Percentiles rank a stretch among this genome's conserved stretches.
phyloP scores from a whole-genome alignment of 1,140 invertebrate species.

The Conus ventricosus region DNA sequence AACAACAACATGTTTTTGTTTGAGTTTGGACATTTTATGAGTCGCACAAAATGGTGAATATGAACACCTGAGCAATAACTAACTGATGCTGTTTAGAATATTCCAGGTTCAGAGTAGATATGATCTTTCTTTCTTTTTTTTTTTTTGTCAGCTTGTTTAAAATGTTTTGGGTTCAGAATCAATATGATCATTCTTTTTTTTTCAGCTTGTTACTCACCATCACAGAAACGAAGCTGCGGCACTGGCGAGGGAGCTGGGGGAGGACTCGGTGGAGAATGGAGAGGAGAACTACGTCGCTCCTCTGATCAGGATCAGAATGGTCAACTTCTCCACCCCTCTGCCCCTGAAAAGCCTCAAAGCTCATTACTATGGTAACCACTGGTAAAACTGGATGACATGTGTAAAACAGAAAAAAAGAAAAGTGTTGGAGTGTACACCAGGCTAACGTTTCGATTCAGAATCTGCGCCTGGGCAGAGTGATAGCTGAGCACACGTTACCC shows the following conservation, averaged over 20 bases:
- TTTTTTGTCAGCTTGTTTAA: constrained; percentile 44
- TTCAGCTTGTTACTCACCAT: constrained; percentile 59
- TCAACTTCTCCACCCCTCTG: constrained; percentile 82
- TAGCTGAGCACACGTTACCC: background rate
- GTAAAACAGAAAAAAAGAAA: background rate
- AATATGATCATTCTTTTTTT: background rate
- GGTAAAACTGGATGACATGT: background rate
- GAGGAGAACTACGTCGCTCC: constrained; percentile 69
- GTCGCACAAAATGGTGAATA: no score
- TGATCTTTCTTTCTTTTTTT: no score
- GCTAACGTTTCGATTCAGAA: background rate
- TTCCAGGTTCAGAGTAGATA: no score
- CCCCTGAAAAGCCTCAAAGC: constrained; percentile 86
- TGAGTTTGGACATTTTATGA: no score
- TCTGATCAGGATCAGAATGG: constrained; percentile 80
- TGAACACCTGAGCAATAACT: no score
- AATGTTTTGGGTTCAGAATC: no score
- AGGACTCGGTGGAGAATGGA: constrained; percentile 29
- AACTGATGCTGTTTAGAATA: no score
- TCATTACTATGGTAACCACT: constrained; percentile 83
- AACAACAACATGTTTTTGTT: no score
- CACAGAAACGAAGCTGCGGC: constrained; percentile 36
- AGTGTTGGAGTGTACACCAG: background rate
- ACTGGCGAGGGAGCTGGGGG: constrained; percentile 44
- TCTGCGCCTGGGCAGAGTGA: background rate